phyloP scores from a whole-genome alignment of 2,113 vertebrate genomes.

The Psammodynastes pulverulentus region DNA sequence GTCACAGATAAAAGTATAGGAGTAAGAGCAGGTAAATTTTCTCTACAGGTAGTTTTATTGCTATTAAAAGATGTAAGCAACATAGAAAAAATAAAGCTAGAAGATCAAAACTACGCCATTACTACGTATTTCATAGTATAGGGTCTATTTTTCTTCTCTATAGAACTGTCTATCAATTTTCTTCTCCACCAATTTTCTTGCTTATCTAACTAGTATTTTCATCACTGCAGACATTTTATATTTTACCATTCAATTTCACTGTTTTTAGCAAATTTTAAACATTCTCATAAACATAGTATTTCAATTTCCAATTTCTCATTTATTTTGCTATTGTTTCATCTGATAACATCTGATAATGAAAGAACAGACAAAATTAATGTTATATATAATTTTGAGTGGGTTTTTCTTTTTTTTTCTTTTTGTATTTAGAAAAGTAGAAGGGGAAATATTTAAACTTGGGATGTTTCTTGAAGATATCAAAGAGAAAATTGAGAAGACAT shows the following conservation, averaged over 20 bases:
- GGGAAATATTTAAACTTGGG: constrained; percentile 83
- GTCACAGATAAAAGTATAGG: not conserved
- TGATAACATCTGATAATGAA: not conserved
- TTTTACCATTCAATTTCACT: not conserved
- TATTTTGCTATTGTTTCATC: not conserved
- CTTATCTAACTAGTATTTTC: not conserved
- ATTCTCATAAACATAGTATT: not conserved
- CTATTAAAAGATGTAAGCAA: not conserved
- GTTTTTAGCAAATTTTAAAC: not conserved
- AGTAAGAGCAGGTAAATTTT: not conserved
- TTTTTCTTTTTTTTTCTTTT: constrained; percentile 39
- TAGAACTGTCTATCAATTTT: not conserved
- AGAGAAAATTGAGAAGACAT: constrained; percentile 73
- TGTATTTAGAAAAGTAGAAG: constrained; percentile 78
- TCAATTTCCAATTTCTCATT: not conserved
- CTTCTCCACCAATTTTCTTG: not conserved
- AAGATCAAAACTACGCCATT: not conserved
- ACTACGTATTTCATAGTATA: not conserved
- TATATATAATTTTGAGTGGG: constrained; percentile 16
- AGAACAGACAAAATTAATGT: not conserved
- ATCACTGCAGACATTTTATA: not conserved
- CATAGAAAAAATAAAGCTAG: not conserved
- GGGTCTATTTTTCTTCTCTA: not conserved
- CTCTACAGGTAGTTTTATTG: not conserved
- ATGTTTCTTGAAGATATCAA: constrained; percentile 81